Percentiles rank a stretch among this genome's conserved stretches.
Conservation (phyloP, 53 echinoderm and acorn worm genomes). For the Antedon mediterranea region DNA sequence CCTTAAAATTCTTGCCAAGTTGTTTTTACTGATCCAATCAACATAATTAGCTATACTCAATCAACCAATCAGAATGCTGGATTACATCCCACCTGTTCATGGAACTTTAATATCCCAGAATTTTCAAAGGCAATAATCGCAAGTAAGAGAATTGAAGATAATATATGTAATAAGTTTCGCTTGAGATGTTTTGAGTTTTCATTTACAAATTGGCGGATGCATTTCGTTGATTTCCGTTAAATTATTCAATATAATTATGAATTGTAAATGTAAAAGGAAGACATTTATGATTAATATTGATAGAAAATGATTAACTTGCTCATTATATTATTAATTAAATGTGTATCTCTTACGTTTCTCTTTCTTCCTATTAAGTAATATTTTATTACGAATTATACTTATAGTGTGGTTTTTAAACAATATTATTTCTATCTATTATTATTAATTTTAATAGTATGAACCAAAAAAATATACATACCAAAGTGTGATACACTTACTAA, state of each 20-base stretch:
- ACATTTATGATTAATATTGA: not conserved
- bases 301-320: no score
- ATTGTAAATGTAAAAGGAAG: not conserved
- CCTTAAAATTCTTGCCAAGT: not conserved
- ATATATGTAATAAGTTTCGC: not conserved
- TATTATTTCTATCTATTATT: no score
- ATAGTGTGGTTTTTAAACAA: no score
- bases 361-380: no score
- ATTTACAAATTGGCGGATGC: not conserved
- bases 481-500: no score
- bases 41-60: not conserved
- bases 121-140: not conserved
- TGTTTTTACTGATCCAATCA: not conserved
- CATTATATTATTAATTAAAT: constrained; percentile 6
- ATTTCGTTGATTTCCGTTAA: not conserved
- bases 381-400: no score
- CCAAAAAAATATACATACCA: no score
- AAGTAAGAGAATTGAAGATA: not conserved
- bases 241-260: not conserved
- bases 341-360: not conserved
- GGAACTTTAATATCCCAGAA: not conserved
- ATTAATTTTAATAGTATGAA: no score
- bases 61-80: not conserved
- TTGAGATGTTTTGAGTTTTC: not conserved
- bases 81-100: not conserved